Conservation (phyloP, 1,140 invertebrate species). For the Zaprionus davidi region DNA sequence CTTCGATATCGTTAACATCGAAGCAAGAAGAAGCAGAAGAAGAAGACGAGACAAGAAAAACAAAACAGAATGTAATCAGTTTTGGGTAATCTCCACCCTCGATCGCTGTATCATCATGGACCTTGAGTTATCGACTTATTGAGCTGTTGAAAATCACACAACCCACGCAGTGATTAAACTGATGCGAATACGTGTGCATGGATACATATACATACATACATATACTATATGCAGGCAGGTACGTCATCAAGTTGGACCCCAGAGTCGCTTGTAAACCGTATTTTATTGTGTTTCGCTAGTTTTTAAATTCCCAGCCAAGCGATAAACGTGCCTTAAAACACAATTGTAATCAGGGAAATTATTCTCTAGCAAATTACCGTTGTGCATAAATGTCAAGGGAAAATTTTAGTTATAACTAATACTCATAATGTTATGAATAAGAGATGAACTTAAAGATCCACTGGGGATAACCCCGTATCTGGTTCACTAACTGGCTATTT, state of each 20-base stretch:
- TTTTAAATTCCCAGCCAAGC: conserved; percentile 25
- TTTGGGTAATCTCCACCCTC: conserved; percentile 55
- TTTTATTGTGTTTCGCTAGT: conserved; percentile 4
- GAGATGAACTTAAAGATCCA: not conserved
- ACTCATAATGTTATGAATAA: not conserved
- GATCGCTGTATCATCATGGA: conserved; percentile 53
- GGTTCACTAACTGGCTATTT: not conserved
- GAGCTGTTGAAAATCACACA: conserved; percentile 44
- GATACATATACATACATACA: not conserved
- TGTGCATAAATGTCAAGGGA: conserved; percentile 51
- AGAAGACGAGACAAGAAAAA: conserved; percentile 7
- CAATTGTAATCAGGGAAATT: conserved; percentile 23
- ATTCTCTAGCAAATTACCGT: conserved; percentile 18
- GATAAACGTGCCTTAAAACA: conserved; percentile 15
- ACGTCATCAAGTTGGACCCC: not conserved
- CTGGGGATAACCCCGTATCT: not conserved
- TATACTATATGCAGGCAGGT: not conserved
- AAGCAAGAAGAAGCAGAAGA: not conserved
- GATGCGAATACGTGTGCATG: not conserved
- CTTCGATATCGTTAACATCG: conserved; percentile 46
- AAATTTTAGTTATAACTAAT: not conserved
- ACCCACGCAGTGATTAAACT: conserved; percentile 37
- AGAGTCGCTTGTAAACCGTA: not conserved
- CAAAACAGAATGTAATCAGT: conserved; percentile 59
- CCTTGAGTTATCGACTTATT: conserved; percentile 72